These are phyloP conservation scores for Protophormia terraenovae DNA, from an alignment of 2,888 invertebrate genomes.

Conservation along the genomic window DNA sequence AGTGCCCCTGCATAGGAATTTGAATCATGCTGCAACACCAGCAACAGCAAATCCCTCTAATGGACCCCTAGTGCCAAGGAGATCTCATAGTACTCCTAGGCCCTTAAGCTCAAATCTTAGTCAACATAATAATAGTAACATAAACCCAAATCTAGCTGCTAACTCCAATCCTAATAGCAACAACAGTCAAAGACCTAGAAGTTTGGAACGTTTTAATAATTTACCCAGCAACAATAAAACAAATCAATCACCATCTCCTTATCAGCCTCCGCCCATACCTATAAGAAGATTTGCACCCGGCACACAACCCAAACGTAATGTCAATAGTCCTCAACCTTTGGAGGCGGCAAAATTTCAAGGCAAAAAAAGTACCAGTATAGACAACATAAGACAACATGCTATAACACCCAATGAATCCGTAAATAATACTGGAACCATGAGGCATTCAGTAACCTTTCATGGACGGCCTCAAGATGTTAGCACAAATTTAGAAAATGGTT, in stretches of 20 bases:
- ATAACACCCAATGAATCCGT: slow-evolving; percentile 11
- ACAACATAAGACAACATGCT: slow-evolving; percentile 74
- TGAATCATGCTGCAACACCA: background rate
- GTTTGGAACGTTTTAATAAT: slow-evolving; percentile 79
- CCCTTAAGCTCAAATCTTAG: slow-evolving; percentile 68
- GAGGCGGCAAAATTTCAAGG: slow-evolving; percentile 68
- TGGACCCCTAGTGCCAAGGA: slow-evolving; percentile 76
- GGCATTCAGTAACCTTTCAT: slow-evolving; percentile 80
- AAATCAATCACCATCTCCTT: slow-evolving; percentile 67
- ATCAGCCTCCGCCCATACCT: slow-evolving; percentile 79
- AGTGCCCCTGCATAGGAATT: slow-evolving; percentile 75
- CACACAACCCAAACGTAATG: slow-evolving; percentile 65
- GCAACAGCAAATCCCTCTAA: slow-evolving; percentile 27
- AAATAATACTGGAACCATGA: slow-evolving; percentile 72
- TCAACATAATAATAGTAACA: slow-evolving; percentile 60
- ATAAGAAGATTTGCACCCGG: slow-evolving; percentile 74
- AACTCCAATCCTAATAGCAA: slow-evolving; percentile 16
- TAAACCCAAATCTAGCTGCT: slow-evolving; percentile 57
- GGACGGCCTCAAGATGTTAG: slow-evolving; percentile 72
- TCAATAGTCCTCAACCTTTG: slow-evolving; percentile 71
- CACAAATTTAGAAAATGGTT: slow-evolving; percentile 69
- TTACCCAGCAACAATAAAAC: slow-evolving; percentile 67
- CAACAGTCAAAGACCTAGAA: slow-evolving; percentile 76
- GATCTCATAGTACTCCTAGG: slow-evolving; percentile 81
- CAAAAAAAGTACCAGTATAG: slow-evolving; percentile 77